Evolutionary conservation across 1,140 invertebrate species (phyloP), one percentile per base, ranked within the genome.

Genomic region (Lordiphosa mommai): DNA sequence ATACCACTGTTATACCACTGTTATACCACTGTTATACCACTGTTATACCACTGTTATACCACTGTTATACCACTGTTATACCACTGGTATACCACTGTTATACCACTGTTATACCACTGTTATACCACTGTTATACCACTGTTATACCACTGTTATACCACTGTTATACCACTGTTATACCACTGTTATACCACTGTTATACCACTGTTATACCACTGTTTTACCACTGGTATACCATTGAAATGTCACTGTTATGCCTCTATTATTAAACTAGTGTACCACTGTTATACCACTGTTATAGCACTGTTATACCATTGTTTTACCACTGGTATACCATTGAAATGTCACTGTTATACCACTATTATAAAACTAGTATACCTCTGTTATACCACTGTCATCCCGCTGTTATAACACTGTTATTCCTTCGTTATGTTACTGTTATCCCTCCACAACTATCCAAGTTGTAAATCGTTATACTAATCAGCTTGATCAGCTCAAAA

Each of bases 41-140:
- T 50, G 50, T 50, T 57, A 61, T 44, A 56, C 32, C n/a, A 6
- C 20, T 27, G 23, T 4, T 27, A 7, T 27, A 27, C 9, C 30
- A n/a, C 27, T 30, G 38, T 10, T 23, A 23, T 41, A 16, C 36
- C 5, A 36, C n/a, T 14, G 4, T 8, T 12, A 32, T 8, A 13
- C n/a, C n/a, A n/a, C 23, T 23, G 20, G 1, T 30, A 38, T 9
- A 16, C 9, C 29, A 10, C 4, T 16, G 23, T 36, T 27, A 9
- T 29, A 7, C 13, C 16, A 17, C 16, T 27, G 23, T 27, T 36
- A n/a, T 9, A 17, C 8, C 8, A 37, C 13, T 0, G 14, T 16
- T 38, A 27, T 27, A 27, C 5, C 23, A 7, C 2, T 27, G 23
- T 2, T 27, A 23, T 23, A 23, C 20, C 4, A 23, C 4, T 4